Base-by-base conservation (phyloP, 2,113 vertebrate species). In the Dolichallabes microphthalmus region DNA sequence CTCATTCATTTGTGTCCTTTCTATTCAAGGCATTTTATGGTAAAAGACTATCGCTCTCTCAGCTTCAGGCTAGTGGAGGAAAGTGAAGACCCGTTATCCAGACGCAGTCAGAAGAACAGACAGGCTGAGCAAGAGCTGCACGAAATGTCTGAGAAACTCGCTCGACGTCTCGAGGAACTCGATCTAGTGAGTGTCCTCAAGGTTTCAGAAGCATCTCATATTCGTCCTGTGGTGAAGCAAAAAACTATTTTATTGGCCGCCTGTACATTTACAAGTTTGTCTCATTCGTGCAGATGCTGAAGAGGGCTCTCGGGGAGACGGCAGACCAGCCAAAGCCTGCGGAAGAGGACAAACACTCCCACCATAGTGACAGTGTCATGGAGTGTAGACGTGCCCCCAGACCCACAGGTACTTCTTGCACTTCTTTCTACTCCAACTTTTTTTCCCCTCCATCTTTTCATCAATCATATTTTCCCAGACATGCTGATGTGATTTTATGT, bases 301-400 rank as follows among this genome's bases (percentile, higher is more conserved):
- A 96, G 92, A 94, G 91, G 86, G 97, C 96, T 78, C 86, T 97
- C 87, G 91, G 91, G 82, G 93, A 93, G 58, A 89, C 69, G 9
- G 69, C 20, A 17, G 90, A 89, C 83, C 61, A 57, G 32, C 90
- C 60, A 45, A 93, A 94, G 45, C 55, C 89, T 55, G 76, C 82
- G 80, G 95, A 96, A 3, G 96, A 95, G 27, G 97, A 97, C 88
- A 93, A 78, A 10, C 91, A 95, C 27, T 97, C 95, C 25, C 96
- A 96, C 60, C 94, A 96, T 93, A 97, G 96, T 45, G 96, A 97
- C 91, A 94, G 96, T 32, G 7, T 95, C 92, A 94, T 95, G 92
- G 95, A 97, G 87, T 92, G 90, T 80, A 84, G 88, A 76, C 86
- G 25, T 52, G 92, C 91, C 85, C 92, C 91, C 85, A 90, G 76